Base-by-base conservation (phyloP, 2,113 vertebrate genomes). In the Pyrgilauda ruficollis region DNA sequence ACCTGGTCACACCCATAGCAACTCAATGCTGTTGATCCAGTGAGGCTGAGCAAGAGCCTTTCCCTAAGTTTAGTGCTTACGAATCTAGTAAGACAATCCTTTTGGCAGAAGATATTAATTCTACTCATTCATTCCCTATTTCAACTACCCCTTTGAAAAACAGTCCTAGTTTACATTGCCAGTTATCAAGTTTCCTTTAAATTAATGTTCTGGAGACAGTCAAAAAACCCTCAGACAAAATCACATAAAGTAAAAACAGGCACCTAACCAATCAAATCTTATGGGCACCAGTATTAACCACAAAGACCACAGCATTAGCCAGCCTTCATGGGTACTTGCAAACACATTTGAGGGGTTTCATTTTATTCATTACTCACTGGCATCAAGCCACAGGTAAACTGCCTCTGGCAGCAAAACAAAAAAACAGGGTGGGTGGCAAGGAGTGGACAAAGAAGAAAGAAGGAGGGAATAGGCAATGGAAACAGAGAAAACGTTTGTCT, bases 361-460 rank as follows among this genome's bases (percentile, higher is more conserved):
- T 58, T 64, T 72, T 35, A 69, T 41, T 58, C 26, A 39, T 28
- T 28, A 76, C 17, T 17, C 5, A 7, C 26, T 37, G 37, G 30
- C 21, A 37, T 7, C 8, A 67, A 43, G 21, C 6, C 62, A 84
- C 21, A 82, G n/a, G 27, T 69, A 35, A 68, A 19, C 21, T 35
- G 28, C 11, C 41, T n/a, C 44, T 39, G 12, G 19, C 5, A 9
- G 26, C 2, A 13, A 30, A 41, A 39, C 17, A 56, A 21, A 24
- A 5, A n/a, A 20, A 21, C 5, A 20, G 1, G 1, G 3, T 6
- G 8, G 12, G 31, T 16, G 13, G 15, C 14, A 31, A 7, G 7
- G 2, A 2, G 21, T 28, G 3, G 8, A 31, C 23, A 52, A 19
- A 19, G 7, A 47, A 17, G 8, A 11, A 8, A 56, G 4, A 22